Percentiles rank a stretch among this genome's conserved stretches.
These are phyloP conservation scores for Bagarius yarrelli DNA, from an alignment of 2,113 vertebrate species.

Conservation along the genomic window DNA sequence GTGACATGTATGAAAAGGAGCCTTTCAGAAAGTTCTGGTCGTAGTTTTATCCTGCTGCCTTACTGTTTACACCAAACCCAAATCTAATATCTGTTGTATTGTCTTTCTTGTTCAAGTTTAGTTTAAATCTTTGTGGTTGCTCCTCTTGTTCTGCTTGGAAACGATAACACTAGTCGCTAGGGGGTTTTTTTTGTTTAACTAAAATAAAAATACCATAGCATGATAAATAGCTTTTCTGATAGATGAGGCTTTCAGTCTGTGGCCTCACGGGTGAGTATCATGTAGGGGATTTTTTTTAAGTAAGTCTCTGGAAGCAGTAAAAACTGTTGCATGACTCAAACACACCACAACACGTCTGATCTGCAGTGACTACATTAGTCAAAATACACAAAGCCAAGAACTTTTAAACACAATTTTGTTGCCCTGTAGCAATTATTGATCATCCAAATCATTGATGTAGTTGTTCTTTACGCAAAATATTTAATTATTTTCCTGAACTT, in stretches of 20 bases:
- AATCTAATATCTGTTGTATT: not conserved
- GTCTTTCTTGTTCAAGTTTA: not conserved
- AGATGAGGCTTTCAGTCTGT: slow-evolving; percentile 2
- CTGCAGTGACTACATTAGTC: slow-evolving; percentile 11
- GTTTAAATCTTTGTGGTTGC: not conserved
- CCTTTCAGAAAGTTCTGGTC: slow-evolving; percentile 30
- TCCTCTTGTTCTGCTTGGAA: not conserved
- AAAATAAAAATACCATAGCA: not conserved
- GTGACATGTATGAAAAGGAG: slow-evolving; percentile 14
- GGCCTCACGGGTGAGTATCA: not conserved
- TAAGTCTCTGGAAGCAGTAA: not conserved
- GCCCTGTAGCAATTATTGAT: not conserved
- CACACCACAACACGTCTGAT: slow-evolving; percentile 9
- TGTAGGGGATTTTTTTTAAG: not conserved
- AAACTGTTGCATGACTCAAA: slow-evolving; percentile 11
- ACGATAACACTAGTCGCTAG: not conserved
- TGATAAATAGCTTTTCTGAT: slow-evolving; percentile 9
- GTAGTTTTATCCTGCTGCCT: not conserved
- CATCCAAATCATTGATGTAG: not conserved
- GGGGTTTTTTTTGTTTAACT: not conserved
- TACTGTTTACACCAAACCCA: slow-evolving; percentile 6
- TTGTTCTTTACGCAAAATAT: not conserved
- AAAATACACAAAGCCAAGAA: not conserved
- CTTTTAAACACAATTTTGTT: slow-evolving; percentile 20
- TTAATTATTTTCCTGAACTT: not conserved